phyloP scores from a whole-genome alignment of 2,113 vertebrate species.

The Tragulus kanchil region DNA sequence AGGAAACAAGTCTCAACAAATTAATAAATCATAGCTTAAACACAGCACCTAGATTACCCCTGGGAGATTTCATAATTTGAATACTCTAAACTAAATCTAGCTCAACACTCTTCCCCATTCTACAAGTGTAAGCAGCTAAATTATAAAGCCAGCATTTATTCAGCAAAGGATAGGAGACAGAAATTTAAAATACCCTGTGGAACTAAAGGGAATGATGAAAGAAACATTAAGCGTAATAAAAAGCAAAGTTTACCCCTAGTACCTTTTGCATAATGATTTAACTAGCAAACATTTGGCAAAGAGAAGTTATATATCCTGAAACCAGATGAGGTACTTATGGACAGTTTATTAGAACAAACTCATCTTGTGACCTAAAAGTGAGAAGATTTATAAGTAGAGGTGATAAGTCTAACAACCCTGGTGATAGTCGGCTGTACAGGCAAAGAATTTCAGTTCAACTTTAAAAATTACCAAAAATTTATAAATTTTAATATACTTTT shows the following conservation, averaged over 20 bases:
- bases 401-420: neutral
- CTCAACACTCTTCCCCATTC: neutral
- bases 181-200: neutral
- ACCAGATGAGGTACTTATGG: neutral
- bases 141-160: neutral
- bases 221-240: neutral
- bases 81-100: neutral
- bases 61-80: neutral
- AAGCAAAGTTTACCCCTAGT: neutral
- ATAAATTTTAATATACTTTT: neutral
- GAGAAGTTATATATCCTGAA: neutral
- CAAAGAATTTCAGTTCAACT: neutral
- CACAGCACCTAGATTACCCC: neutral
- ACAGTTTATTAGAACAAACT: neutral
- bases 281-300: neutral
- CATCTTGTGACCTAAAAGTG: neutral
- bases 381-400: neutral
- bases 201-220: neutral
- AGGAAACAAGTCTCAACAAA: neutral
- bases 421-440: neutral
- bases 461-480: neutral
- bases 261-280: neutral
- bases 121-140: neutral
- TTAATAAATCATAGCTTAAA: neutral
- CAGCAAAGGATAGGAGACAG: neutral